Conservation (phyloP, 2,113 vertebrate genomes). For the Psephotus haematonotus region DNA sequence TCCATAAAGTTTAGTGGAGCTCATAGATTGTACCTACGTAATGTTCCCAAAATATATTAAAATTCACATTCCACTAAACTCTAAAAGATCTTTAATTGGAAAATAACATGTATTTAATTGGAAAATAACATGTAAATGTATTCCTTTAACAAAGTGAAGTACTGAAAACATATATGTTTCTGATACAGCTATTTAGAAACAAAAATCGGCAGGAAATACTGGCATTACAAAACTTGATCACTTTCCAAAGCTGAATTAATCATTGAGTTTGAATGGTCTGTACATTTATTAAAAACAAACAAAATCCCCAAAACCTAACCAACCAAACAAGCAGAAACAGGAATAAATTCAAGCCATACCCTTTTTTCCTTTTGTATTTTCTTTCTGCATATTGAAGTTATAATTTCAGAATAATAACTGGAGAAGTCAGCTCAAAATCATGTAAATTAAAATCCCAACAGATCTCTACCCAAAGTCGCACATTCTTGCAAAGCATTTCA, state of each 20-base stretch:
- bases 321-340: not conserved
- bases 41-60: not conserved
- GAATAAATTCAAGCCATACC: not conserved
- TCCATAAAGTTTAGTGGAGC: not conserved
- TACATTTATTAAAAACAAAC: not conserved
- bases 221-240: fast-evolving
- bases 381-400: not conserved
- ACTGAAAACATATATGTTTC: not conserved
- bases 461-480: not conserved
- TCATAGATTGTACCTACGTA: not conserved
- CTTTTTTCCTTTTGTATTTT: not conserved
- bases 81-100: not conserved
- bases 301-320: not conserved
- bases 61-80: not conserved
- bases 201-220: not conserved
- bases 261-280: not conserved
- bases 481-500: not conserved
- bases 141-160: not conserved
- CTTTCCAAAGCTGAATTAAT: not conserved
- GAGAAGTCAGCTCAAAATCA: not conserved
- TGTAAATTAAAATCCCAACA: not conserved
- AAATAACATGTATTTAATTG: not conserved
- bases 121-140: not conserved
- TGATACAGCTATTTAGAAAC: not conserved
- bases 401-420: not conserved